Evolutionary conservation across 2,888 invertebrate species (phyloP), one percentile per base, ranked within the genome.

Genomic region (Melanostoma scalare): DNA sequence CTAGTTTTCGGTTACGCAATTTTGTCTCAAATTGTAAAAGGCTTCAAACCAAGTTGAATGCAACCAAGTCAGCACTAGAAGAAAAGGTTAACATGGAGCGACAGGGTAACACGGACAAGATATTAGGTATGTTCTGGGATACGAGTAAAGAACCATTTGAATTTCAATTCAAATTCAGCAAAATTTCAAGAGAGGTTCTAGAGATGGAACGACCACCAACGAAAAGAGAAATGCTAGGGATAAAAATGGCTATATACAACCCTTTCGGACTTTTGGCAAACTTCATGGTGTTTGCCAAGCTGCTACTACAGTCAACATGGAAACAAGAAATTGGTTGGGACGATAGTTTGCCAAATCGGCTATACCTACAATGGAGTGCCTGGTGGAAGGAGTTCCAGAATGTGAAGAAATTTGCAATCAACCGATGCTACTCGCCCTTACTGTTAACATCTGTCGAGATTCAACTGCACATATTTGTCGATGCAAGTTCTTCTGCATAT

Each of bases 81-180:
- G 38, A 38, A 38, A 9, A n/a, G 6, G 5, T 63, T 6, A 30
- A 53, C 30, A 55, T 74, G 63, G 35, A 65, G 40, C 31, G 33
- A 4, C 42, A 65, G 46, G 30, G 31, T 35, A 31, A 38, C 30
- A 10, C 35, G 4, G 84, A 86, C n/a, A 69, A 78, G 20, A 69
- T 85, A 2, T 53, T 87, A 10, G 87, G 87, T 1, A 35, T 87
- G 38, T 63, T 52, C 10, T 87, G 87, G 87, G 58, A 86, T n/a
- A 61, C 80, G 3, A 4, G 6, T 1, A 38, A 10, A 5, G 87
- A 87, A 50, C 46, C 53, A 36, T 85, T 87, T 20, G 63, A 58
- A 8, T 87, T 86, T 36, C 52, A 85, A 38, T 30, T 85, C 0
- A 85, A 76, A 10, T 58, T 82, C 42, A 50, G 52, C 38, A 81